These are phyloP conservation scores for Rutpela maculata DNA, from an alignment of 2,888 invertebrate species.

Conservation along the genomic window DNA sequence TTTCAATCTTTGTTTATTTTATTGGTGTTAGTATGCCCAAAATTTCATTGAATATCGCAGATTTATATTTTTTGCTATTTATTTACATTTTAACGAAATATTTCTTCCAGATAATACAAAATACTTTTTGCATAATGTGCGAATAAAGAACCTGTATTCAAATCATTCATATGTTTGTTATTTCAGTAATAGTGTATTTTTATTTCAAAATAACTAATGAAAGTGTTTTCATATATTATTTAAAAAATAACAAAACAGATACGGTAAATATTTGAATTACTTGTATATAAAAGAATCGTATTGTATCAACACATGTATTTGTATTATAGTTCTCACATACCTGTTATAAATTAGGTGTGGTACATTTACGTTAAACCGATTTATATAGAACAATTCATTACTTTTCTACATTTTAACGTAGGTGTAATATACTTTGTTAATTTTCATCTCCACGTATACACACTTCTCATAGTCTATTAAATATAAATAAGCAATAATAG, in stretches of 20 bases:
- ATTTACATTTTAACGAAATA: not conserved
- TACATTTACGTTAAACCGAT: slow-evolving; percentile 57
- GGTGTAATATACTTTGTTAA: slow-evolving; percentile 31
- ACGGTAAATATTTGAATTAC: slow-evolving; percentile 39
- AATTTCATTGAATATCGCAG: no score
- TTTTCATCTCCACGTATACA: slow-evolving; percentile 34
- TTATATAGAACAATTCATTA: slow-evolving; percentile 61
- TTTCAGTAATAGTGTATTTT: slow-evolving; percentile 21
- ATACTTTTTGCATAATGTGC: not conserved
- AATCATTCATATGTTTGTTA: slow-evolving; percentile 12
- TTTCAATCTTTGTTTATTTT: no score
- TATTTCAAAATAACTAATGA: slow-evolving; percentile 24
- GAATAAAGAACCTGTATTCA: not conserved
- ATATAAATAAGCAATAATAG: slow-evolving; percentile 17
- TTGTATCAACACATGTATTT: slow-evolving; percentile 57
- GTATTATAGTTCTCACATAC: slow-evolving; percentile 47
- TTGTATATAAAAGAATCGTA: slow-evolving; percentile 49
- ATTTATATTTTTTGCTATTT: not conserved
- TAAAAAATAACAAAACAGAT: slow-evolving; percentile 33
- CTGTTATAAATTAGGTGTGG: slow-evolving; percentile 58
- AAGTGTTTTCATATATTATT: slow-evolving; percentile 29
- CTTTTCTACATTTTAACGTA: slow-evolving; percentile 46
- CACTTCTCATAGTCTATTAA: slow-evolving; percentile 23
- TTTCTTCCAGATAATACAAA: not conserved
- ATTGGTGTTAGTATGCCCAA: no score